Base-by-base conservation (phyloP, 1,140 invertebrate species). In the Diprion similis region DNA sequence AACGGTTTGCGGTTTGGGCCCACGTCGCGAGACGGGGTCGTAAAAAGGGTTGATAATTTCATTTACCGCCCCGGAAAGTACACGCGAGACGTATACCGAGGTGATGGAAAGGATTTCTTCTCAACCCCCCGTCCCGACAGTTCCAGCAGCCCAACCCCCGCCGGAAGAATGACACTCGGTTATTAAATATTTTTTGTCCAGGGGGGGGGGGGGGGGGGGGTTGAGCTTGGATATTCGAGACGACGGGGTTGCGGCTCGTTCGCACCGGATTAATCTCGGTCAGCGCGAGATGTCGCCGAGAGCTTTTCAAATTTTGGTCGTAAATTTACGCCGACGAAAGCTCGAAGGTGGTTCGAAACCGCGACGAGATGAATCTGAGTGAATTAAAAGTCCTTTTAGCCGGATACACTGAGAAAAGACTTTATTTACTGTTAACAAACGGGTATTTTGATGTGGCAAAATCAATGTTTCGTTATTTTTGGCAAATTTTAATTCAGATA, bases 201-300 rank as follows among this genome's bases (percentile, higher is more conserved):
- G 11, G 8, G 24, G 24, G 24, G 51, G n/a, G 4, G n/a, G 11
- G 8, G 24, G 24, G 24, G 51, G n/a, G 3, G 51, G 51, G 1
- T n/a, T 59, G 51, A 59, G 51, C 51, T 59, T 59, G n/a, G 51
- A 59, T 59, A 59, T n/a, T 59, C 11, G 51, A 59, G 51, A 11
- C 48, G 48, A 51, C 11, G 51, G 51, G 11, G 8, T 59, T 8
- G 51, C 51, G 51, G 51, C n/a, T n/a, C 51, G 11, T 59, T 59
- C 51, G 51, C 11, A 11, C 51, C 51, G 11, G 11, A 4, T 13
- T 13, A 59, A n/a, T 11, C 51, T 59, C n/a, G 51, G 2, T 37
- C 24, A 37, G 2, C 24, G n/a, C 24, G 24, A 37, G 24, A 37
- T 37, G 24, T 37, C 24, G 24, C 24, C 24, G 24, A n/a, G 51